Percentiles rank a stretch among this genome's conserved stretches.
Conservation (phyloP, 2,113 vertebrate genomes). For the Hemibagrus wyckioides region DNA sequence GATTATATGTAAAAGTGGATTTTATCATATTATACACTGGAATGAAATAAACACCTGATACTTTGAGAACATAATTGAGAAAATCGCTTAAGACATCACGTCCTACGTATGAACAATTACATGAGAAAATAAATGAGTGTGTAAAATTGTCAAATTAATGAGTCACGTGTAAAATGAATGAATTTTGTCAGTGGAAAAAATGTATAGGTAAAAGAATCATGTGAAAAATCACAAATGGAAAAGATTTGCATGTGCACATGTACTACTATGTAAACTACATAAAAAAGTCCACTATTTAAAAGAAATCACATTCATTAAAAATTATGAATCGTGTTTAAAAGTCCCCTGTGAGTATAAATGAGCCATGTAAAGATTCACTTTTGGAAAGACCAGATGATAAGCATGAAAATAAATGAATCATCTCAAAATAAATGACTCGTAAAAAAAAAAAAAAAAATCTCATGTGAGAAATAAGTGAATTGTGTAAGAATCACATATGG, state of each 20-base stretch:
- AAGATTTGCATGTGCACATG: not conserved
- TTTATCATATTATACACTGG: not conserved
- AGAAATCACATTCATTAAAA: not conserved
- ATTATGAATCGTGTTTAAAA: not conserved
- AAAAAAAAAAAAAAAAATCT: not conserved
- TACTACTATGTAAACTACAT: not conserved
- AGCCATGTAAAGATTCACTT: not conserved
- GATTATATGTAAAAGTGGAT: not conserved
- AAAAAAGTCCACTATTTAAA: not conserved
- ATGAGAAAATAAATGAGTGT: not conserved
- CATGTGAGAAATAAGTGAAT: not conserved
- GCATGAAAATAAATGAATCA: not conserved
- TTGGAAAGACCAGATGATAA: too few species aligned
- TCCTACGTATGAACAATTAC: not conserved
- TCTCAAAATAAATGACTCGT: not conserved
- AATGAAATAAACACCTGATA: not conserved
- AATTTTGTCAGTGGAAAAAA: too few species aligned
- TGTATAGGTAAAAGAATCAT: not conserved
- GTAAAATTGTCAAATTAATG: not conserved
- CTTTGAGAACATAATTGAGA: not conserved
- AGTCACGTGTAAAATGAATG: not conserved
- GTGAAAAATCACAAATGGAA: not conserved
- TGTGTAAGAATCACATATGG: not conserved
- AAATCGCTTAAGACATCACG: too few species aligned
- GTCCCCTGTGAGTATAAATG: not conserved